Conservation (phyloP, 2,888 invertebrate species). For the Ornithoptera alexandrae region DNA sequence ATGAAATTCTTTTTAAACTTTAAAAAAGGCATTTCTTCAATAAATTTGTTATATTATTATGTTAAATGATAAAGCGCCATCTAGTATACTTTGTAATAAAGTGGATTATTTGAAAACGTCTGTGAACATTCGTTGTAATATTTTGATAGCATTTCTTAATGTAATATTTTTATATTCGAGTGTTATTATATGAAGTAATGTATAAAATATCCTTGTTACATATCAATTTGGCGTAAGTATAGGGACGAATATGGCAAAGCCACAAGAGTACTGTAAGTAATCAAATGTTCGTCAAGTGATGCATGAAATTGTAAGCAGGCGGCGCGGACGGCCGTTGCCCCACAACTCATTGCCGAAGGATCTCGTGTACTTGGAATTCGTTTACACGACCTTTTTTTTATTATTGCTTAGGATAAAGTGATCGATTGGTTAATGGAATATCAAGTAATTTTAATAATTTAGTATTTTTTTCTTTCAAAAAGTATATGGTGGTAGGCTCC, state of each 20-base stretch:
- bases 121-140: too few relatives aligned
- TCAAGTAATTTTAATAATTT: not conserved
- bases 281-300: slow-evolving; percentile 71
- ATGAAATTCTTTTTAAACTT: too few relatives aligned
- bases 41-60: too few relatives aligned
- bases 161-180: too few relatives aligned
- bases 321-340: slow-evolving; percentile 58
- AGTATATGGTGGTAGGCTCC: too few relatives aligned
- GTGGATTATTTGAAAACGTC: too few relatives aligned
- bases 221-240: slow-evolving; percentile 3
- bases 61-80: too few relatives aligned
- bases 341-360: slow-evolving; percentile 35
- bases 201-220: not conserved
- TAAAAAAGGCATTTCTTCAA: too few relatives aligned
- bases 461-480: not conserved
- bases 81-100: too few relatives aligned
- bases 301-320: slow-evolving; percentile 65
- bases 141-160: too few relatives aligned
- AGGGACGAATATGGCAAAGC: slow-evolving; percentile 40
- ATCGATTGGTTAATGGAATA: not conserved
- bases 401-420: not conserved
- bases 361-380: slow-evolving; percentile 36
- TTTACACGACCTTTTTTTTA: not conserved
- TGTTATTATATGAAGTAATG: not conserved
- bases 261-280: slow-evolving; percentile 46